These are phyloP conservation scores for Trissolcus japonicus DNA, from an alignment of 2,888 invertebrate species.

Conservation along the genomic window DNA sequence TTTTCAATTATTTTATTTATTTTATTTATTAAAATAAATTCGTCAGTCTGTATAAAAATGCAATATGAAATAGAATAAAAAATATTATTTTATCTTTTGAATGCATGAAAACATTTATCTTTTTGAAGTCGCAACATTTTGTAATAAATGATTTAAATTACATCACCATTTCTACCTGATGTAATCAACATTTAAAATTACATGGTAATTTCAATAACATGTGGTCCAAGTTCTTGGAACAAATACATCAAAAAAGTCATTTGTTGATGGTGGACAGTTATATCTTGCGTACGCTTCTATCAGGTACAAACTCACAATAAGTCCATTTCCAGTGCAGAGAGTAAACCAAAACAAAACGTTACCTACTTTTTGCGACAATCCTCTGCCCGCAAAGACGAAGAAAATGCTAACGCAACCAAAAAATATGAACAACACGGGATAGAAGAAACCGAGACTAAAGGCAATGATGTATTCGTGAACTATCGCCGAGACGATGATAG, in stretches of 20 bases:
- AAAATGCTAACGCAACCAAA: slow-evolving; percentile 83
- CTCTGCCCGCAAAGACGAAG: neutral
- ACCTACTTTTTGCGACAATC: slow-evolving; percentile 69
- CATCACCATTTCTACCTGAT: too few species aligned
- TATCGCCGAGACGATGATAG: slow-evolving; percentile 88
- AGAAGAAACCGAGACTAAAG: slow-evolving; percentile 89
- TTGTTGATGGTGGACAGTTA: slow-evolving; percentile 81
- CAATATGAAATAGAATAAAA: too few species aligned
- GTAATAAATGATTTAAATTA: too few species aligned
- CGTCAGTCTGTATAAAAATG: too few species aligned
- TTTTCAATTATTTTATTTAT: too few species aligned
- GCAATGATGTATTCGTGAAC: slow-evolving; percentile 92
- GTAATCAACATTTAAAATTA: too few species aligned
- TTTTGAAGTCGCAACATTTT: too few species aligned
- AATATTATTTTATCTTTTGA: too few species aligned
- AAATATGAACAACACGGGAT: slow-evolving; percentile 82
- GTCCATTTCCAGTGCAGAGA: slow-evolving; percentile 86
- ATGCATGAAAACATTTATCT: too few species aligned
- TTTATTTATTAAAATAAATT: too few species aligned
- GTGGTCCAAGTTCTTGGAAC: slow-evolving; percentile 78
- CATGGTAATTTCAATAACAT: slow-evolving; percentile 22
- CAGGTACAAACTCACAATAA: slow-evolving; percentile 86
- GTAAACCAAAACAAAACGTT: slow-evolving; percentile 92
- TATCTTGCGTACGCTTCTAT: slow-evolving; percentile 91
- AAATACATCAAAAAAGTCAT: slow-evolving; percentile 75